A percentile compares a stretch with the other conserved stretches of the same genome.
Conservation (phyloP, 64 coral and sea anemone species). For the Trachythela sp. region DNA sequence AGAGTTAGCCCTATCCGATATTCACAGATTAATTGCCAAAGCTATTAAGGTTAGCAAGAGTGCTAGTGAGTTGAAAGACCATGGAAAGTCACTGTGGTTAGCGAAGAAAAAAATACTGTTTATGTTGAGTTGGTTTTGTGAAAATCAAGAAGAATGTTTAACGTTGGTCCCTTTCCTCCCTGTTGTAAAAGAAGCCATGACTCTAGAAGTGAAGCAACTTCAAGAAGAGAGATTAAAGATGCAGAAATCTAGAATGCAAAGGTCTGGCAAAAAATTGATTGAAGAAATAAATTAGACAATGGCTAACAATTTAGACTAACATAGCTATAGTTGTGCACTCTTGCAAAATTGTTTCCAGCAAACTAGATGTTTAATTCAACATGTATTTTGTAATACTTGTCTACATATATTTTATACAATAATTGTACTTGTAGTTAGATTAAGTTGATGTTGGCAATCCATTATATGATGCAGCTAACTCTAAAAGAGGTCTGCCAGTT, state of each 20-base stretch:
- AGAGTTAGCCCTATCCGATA: conserved; percentile 68
- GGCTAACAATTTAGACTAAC: too few species aligned
- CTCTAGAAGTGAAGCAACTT: conserved; percentile 34
- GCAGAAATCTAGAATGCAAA: conserved; percentile 31
- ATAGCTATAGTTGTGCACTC: too few species aligned
- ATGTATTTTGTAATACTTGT: neutral
- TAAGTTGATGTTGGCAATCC: neutral
- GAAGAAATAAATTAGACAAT: conserved; percentile 36
- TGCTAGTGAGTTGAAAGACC: conserved; percentile 12
- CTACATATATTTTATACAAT: neutral
- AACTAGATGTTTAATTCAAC: too few species aligned
- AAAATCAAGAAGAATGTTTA: conserved; percentile 43
- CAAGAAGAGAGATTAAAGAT: conserved; percentile 49
- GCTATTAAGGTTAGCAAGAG: conserved; percentile 37
- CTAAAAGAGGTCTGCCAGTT: conserved; percentile 45
- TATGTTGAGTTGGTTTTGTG: conserved; percentile 60
- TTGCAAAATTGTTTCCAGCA: too few species aligned
- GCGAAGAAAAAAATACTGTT: conserved; percentile 93
- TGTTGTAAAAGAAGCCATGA: conserved; percentile 31
- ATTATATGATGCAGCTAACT: conserved; percentile 65
- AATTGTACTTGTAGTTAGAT: neutral
- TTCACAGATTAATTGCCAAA: conserved; percentile 53
- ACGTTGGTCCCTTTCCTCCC: conserved; percentile 37
- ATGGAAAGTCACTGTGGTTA: conserved; percentile 61
- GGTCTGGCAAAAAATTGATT: neutral